phyloP scores from a whole-genome alignment of 2,113 vertebrate species.

The Podarcis muralis region DNA sequence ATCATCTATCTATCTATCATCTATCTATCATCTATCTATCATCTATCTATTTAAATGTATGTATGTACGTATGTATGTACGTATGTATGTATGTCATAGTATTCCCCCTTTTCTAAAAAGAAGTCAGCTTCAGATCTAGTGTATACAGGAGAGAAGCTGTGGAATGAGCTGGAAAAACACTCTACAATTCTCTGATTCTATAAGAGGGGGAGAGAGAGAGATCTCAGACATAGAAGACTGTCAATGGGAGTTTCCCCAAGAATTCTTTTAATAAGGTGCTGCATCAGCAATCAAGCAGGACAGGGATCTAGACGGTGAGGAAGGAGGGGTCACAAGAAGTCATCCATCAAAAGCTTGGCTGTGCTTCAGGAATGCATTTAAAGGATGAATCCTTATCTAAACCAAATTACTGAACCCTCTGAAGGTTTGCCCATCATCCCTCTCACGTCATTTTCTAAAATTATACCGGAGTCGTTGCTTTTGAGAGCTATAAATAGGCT shows the following conservation, averaged over 20 bases:
- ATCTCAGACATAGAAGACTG: neutral
- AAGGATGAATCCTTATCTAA: slow-evolving; percentile 28
- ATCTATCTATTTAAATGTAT: too few species aligned
- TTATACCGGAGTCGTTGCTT: slow-evolving; percentile 26
- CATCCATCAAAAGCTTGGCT: slow-evolving; percentile 38
- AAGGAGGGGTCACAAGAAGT: neutral
- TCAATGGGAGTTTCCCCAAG: neutral
- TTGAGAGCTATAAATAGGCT: slow-evolving; percentile 50
- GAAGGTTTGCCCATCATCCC: slow-evolving; percentile 31
- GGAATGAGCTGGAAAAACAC: neutral
- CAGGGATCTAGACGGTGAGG: slow-evolving; percentile 24
- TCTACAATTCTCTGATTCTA: too few species aligned
- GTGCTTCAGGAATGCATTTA: slow-evolving; percentile 39
- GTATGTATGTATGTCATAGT: too few species aligned
- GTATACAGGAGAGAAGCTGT: neutral
- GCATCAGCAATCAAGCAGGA: neutral
- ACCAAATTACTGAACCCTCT: slow-evolving; percentile 37
- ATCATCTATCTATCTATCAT: too few species aligned
- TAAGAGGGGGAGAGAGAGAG: neutral
- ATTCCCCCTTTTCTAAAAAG: neutral
- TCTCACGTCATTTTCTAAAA: neutral
- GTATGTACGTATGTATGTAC: too few species aligned
- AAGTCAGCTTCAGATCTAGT: neutral
- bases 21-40: too few species aligned
- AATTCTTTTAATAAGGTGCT: neutral